Evolutionary conservation across 92 coral and sea anemone genomes (phyloP), one percentile per base, ranked within the genome.

Genomic region (Actinostola sp.): DNA sequence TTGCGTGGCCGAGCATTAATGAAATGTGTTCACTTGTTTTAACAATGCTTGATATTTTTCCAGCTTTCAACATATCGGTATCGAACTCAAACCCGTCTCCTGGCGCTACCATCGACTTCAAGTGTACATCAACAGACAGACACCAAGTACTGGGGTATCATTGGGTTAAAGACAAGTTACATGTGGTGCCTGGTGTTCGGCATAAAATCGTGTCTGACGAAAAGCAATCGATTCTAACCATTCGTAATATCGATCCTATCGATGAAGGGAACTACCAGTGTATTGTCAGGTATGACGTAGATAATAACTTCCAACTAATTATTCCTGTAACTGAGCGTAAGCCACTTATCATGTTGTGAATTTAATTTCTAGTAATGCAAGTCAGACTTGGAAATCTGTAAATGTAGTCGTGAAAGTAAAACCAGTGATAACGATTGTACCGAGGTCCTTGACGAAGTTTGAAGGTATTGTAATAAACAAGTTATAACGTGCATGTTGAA

Each of bases 231-330:
- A 33, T 16, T 0, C 33, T 86, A 33, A 81, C 87, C 20, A 82
- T 86, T 25, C 75, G 84, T 43, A 63, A 76, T 23, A 72, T 75
- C 0, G 36, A 31, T 48, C 64, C 77, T 6, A 64, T 28, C 36
- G 87, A 86, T 52, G 71, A 60, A 9, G 91, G 87, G 36, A 39
- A 33, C 21, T 86, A 86, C 34, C 39, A 26, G 16, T 86, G 91
- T 39, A 28, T 28, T 29, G 76, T 72, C 14, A 56, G 75, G 91
- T 86, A 66, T 0, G 12, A 31, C 2, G 5, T 23, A 8, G 19
- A 13, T n/a, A n/a, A n/a, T n/a, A n/a, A n/a, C n/a, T n/a, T n/a
- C n/a, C n/a, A n/a, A n/a, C n/a, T n/a, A n/a, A n/a, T n/a, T n/a
- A n/a, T n/a, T n/a, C n/a, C n/a, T n/a, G n/a, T n/a, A n/a, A n/a